Evolutionary conservation across 2,888 invertebrate species (phyloP), one percentile per base, ranked within the genome.

Genomic region (Sinhomidia bicolor): DNA sequence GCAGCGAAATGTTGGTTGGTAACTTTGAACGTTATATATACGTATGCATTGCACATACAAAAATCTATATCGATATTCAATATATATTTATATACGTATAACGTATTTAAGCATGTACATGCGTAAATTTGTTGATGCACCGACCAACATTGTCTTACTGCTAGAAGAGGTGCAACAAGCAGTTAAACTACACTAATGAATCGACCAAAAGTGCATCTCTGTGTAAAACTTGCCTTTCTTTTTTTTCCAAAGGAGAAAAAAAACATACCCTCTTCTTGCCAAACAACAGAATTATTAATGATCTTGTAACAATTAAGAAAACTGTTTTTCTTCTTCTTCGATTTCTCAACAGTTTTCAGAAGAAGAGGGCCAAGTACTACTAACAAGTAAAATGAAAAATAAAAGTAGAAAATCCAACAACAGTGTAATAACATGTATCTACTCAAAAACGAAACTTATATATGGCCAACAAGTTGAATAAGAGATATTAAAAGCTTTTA

Each of bases 231-330:
- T 82, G 17, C 29, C 60, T 20, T n/a, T n/a, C n/a, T 29, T 41
- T 68, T 6, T 36, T 6, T 36, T 41, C 32, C 51, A 1, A 57
- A 44, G n/a, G 60, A 74, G 60, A 84, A 76, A 82, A 65, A 83
- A 60, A 36, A 41, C 51, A n/a, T n/a, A n/a, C n/a, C n/a, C n/a
- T n/a, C n/a, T 74, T 20, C 57, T 54, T 57, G 60, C 57, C 54
- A 54, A 36, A 44, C 74, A 41, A 44, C 23, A 84, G 7, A 20
- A 79, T 85, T 85, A 85, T 85, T 85, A 85, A 85, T 85, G 85
- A 85, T 85, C 85, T 68, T 79, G 79, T 85, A 79, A 79, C 85
- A 85, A 85, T 85, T 79, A 79, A 78, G 51, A 79, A 79, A 79
- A 51, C 68, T 79, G 74, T 79, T 62, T 78, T n/a, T n/a, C n/a